Conservation (phyloP, 2,888 invertebrate genomes). For the Thereva nobilitata region DNA sequence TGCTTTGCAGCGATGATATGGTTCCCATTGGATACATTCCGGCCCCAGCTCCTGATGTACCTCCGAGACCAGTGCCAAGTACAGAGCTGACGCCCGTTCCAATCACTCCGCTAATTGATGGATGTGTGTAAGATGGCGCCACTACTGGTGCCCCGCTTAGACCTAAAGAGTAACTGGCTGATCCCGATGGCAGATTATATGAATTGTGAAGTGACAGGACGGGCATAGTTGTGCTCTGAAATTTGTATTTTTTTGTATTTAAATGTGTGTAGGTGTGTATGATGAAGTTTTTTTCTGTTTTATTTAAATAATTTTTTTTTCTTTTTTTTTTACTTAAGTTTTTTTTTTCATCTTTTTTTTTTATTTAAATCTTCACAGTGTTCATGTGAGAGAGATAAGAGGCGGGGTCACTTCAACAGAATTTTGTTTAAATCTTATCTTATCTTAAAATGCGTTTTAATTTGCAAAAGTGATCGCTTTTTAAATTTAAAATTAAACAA, state of each 20-base stretch:
- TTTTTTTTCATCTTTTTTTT: conserved; percentile 18
- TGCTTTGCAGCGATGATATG: conserved; percentile 50
- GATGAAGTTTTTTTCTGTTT: conserved; percentile 30
- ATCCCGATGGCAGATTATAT: conserved; percentile 57
- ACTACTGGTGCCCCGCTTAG: conserved; percentile 54
- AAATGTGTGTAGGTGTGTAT: conserved; percentile 39
- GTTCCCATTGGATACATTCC: conserved; percentile 51
- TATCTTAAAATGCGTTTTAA: conserved; percentile 5
- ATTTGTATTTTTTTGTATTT: conserved; percentile 46
- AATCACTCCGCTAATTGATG: conserved; percentile 53
- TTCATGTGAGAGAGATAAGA: conserved; percentile 23
- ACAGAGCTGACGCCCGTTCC: conserved; percentile 51
- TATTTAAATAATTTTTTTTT: conserved; percentile 22
- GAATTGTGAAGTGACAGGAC: conserved; percentile 61
- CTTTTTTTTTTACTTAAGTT: conserved; percentile 11
- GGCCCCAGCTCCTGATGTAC: conserved; percentile 49
- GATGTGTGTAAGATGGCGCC: conserved; percentile 54
- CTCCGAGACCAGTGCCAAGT: conserved; percentile 46
- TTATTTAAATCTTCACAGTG: conserved; percentile 15
- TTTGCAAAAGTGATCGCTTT: conserved; percentile 2
- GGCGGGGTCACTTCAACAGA: conserved; percentile 24
- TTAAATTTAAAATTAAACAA: conserved; percentile 13
- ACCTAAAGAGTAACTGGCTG: conserved; percentile 57
- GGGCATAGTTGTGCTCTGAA: conserved; percentile 70
- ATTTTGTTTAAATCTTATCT: neutral